Percentiles rank a stretch among this genome's conserved stretches.
Evolutionary conservation across 2,113 vertebrate genomes (phyloP).

Genomic region (Microcebus jonahi): DNA sequence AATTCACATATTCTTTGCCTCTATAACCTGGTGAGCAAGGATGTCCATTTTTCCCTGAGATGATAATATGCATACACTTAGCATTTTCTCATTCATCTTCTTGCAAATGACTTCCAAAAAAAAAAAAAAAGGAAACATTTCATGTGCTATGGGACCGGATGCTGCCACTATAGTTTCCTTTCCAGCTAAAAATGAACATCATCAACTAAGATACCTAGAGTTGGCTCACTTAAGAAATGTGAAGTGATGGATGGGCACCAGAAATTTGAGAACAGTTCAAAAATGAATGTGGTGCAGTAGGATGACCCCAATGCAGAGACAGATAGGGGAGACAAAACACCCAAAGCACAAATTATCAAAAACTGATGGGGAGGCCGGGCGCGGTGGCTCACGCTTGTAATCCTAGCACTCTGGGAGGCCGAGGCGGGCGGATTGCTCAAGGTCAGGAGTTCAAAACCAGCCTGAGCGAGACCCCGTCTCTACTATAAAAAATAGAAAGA

Average conservation of each 20-base stretch:
- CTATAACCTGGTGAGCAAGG: background rate
- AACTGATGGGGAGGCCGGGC: background rate
- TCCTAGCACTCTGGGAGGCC: too few relatives aligned
- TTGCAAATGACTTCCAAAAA: background rate
- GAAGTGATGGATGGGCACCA: background rate
- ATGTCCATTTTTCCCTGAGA: background rate
- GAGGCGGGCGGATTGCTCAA: too few relatives aligned
- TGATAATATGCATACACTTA: background rate
- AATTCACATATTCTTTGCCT: background rate
- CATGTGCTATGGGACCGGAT: background rate
- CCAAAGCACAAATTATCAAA: background rate
- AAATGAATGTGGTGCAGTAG: background rate
- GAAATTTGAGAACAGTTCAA: background rate
- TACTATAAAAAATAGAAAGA: too few relatives aligned
- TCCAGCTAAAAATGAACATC: background rate
- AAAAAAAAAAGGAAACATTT: background rate
- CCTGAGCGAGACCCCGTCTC: too few relatives aligned
- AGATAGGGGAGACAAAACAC: background rate
- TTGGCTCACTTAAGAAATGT: background rate
- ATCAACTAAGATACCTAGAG: background rate
- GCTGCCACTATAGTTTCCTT: background rate
- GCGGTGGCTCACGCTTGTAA: too few relatives aligned
- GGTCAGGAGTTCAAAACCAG: too few relatives aligned
- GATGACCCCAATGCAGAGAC: background rate
- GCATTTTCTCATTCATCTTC: background rate